Conservation (phyloP, 23 tunicate genomes). For the Trididemnum clinides region DNA sequence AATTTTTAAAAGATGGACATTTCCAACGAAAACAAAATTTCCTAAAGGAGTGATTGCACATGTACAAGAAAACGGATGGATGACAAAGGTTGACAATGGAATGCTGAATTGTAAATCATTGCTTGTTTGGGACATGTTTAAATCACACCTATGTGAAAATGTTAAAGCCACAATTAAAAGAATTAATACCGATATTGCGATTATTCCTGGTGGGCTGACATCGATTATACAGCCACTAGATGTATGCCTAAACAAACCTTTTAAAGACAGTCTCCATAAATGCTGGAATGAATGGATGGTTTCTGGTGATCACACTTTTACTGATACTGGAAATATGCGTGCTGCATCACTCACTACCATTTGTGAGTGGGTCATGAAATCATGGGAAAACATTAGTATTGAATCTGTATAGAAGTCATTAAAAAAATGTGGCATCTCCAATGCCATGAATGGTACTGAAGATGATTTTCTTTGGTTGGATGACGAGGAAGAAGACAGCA, state of each 20-base stretch:
- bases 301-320: slow-evolving; percentile 24
- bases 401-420: slow-evolving; percentile 29
- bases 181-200: slow-evolving; percentile 16
- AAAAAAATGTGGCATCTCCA: slow-evolving; percentile 27
- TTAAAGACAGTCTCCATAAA: background rate
- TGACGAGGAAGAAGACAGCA: too few species aligned
- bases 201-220: slow-evolving; percentile 41
- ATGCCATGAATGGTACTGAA: too few species aligned
- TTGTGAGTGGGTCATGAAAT: slow-evolving; percentile 19
- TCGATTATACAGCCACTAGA: slow-evolving; percentile 32
- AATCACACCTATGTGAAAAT: slow-evolving; percentile 15
- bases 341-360: slow-evolving; percentile 28
- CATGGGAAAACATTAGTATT: slow-evolving; percentile 13
- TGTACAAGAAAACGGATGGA: slow-evolving; percentile 3
- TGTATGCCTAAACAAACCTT: slow-evolving; percentile 36
- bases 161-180: background rate
- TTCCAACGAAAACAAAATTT: background rate
- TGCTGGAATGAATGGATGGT: slow-evolving; percentile 43
- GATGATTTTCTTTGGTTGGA: too few species aligned
- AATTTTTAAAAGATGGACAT: background rate
- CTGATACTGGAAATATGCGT: slow-evolving; percentile 14
- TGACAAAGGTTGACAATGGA: background rate
- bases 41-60: slow-evolving; percentile 10
- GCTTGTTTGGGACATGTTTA: slow-evolving; percentile 13
- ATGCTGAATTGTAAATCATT: slow-evolving; percentile 2